Evolutionary conservation across 2,113 vertebrate genomes (phyloP), one percentile per base, ranked within the genome.

Genomic region (Mellivora capensis): DNA sequence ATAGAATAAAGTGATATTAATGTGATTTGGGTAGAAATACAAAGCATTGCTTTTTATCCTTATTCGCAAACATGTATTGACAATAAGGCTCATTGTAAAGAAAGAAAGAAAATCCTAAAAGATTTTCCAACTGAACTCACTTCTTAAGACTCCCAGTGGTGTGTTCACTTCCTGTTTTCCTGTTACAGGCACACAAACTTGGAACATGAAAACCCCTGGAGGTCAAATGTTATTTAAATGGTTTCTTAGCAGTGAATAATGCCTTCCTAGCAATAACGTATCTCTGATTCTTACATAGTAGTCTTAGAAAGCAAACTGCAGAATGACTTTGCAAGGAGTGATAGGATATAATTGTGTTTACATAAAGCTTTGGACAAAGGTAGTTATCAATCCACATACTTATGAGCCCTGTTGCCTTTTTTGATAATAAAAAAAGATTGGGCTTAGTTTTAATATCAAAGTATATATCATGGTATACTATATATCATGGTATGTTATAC

Each of bases 161-260:
- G n/a, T 84, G 34, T 74, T 93, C 6, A 54, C 79, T 97, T 97
- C 96, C 91, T 95, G 37, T 94, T 96, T 95, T 84, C 47, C 42
- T 89, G 47, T 87, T 52, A n/a, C 64, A 64, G 59, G 59, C 62
- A 81, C 82, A 97, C 39, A 80, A 3, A 95, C 23, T 97, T 94
- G 89, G 94, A 94, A 94, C 69, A 64, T 80, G 42, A 87, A 97
- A 96, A 76, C 8, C 69, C 25, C 96, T 87, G 74, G 74, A 94
- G 74, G 83, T 87, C 80, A 87, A 96, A 90, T 87, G 52, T 79
- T 91, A 64, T 85, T 97, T 95, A 85, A 94, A 42, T 98, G 39
- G 47, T 94, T 96, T 95, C 57, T 95, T 94, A 95, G 37, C 39
- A 49, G 13, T 96, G 71, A 77, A 62, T 82, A 95, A 87, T 93